Conservation (phyloP, 2,797 vertebrate species). For the Tinamus major region DNA sequence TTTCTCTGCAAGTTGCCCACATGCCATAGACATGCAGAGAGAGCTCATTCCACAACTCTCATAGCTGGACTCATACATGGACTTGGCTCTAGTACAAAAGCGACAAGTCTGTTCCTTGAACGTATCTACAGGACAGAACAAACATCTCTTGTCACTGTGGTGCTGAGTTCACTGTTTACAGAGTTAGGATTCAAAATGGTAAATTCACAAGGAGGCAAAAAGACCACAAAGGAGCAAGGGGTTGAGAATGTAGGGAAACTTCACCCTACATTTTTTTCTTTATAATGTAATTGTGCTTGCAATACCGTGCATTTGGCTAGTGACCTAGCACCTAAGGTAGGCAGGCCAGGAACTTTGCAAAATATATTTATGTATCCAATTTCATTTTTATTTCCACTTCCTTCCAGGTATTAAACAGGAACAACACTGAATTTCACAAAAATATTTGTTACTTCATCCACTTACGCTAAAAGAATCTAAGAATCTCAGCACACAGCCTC, state of each 20-base stretch:
- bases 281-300: neutral
- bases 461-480: neutral
- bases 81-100: neutral
- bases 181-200: neutral
- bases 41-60: neutral
- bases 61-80: accelerated
- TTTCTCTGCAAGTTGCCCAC: neutral
- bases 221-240: neutral
- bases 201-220: neutral
- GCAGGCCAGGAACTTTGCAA: neutral
- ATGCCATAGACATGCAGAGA: neutral
- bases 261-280: neutral
- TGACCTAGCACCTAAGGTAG: neutral
- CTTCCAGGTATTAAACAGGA: neutral
- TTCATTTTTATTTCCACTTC: conserved; percentile 5
- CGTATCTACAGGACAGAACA: neutral
- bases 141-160: neutral
- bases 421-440: neutral
- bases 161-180: neutral
- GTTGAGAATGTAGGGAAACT: neutral
- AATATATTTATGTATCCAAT: neutral
- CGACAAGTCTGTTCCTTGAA: neutral
- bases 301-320: neutral
- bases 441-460: neutral
- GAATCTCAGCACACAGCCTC: neutral